Percentiles rank a stretch among this genome's conserved stretches.
Evolutionary conservation across 2,113 vertebrate species (phyloP).

Genomic region (Dinomys branickii): DNA sequence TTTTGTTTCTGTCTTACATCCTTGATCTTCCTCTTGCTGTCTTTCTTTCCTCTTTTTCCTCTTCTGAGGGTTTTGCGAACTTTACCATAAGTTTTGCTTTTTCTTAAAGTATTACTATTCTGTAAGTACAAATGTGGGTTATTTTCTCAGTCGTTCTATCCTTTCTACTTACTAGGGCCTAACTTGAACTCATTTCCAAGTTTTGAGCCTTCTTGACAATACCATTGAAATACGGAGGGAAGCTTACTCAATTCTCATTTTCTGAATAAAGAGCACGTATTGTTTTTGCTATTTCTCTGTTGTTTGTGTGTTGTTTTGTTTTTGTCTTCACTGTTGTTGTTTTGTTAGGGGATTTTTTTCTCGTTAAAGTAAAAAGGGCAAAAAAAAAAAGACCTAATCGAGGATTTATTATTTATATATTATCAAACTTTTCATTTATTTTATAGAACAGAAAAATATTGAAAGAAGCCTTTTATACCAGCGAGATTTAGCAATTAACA

Average conservation of each 20-base stretch:
- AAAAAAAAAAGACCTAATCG: not conserved
- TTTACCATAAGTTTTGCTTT: not conserved
- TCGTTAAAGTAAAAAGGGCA: no score
- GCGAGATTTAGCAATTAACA: not conserved
- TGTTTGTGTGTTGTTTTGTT: no score
- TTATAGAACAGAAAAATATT: not conserved
- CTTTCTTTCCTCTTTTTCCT: not conserved
- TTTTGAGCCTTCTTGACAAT: not conserved
- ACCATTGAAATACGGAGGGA: not conserved
- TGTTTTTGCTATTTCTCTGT: no score
- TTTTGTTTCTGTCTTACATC: not conserved
- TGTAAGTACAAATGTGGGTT: not conserved
- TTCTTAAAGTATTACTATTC: not conserved
- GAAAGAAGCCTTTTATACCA: not conserved
- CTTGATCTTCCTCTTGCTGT: not conserved
- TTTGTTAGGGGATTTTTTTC: no score
- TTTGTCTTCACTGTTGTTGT: no score
- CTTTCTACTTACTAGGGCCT: not conserved
- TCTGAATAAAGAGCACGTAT: not conserved
- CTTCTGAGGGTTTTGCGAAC: not conserved
- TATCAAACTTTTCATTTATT: not conserved
- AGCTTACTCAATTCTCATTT: not conserved
- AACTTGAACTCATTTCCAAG: not conserved
- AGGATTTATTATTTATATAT: no score
- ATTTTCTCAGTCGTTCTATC: not conserved